These are phyloP conservation scores for Acanthosepion pharaonis DNA, from an alignment of 2,888 invertebrate genomes.

Conservation along the genomic window DNA sequence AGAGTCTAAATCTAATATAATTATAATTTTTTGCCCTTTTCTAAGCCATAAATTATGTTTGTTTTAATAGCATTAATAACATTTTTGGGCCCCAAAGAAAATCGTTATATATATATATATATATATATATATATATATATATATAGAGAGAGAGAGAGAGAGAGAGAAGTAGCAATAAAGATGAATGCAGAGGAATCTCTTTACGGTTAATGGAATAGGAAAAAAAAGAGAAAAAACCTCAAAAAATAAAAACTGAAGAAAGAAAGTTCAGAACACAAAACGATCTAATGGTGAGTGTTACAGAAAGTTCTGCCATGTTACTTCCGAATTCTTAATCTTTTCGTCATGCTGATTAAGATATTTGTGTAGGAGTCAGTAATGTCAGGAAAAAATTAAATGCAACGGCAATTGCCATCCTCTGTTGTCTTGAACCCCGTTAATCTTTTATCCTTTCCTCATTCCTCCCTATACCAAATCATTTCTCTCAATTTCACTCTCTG, in stretches of 20 bases:
- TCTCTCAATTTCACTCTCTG: too few species aligned
- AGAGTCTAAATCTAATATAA: too few species aligned
- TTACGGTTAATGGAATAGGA: background rate
- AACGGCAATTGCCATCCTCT: too few species aligned
- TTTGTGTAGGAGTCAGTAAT: background rate
- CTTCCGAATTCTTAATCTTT: conserved; percentile 25
- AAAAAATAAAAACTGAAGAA: background rate
- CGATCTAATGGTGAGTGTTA: background rate
- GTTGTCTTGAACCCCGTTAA: too few species aligned
- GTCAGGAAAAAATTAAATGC: too few species aligned
- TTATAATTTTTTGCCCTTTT: too few species aligned
- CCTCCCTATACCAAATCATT: too few species aligned
- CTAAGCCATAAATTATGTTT: too few species aligned
- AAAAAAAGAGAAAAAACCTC: too few species aligned
- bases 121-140: background rate
- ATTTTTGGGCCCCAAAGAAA: too few species aligned
- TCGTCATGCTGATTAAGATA: conserved; percentile 13
- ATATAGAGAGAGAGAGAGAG: background rate
- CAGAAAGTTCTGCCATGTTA: background rate
- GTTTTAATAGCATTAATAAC: too few species aligned
- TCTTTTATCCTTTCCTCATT: too few species aligned
- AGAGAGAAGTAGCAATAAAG: background rate
- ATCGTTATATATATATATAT: background rate
- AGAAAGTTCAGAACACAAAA: background rate
- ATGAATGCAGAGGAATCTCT: background rate